Evolutionary conservation across 2,888 invertebrate species (phyloP), one percentile per base, ranked within the genome.

Genomic region (Netelia inedita): DNA sequence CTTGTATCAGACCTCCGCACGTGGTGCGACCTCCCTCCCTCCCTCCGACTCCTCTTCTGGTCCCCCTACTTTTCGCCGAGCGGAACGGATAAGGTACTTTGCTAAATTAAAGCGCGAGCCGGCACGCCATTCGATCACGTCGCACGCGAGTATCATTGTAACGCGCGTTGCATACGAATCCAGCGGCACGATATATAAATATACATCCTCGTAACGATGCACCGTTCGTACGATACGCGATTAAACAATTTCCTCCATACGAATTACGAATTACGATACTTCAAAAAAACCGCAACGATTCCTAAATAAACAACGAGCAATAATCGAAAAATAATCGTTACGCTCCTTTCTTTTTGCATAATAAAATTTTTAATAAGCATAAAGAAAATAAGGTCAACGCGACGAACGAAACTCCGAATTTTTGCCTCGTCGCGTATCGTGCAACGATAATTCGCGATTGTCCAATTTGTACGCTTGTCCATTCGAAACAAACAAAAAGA

Each of bases 41-140:
- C 69, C 14, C 61, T 65, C 41, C 55, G n/a, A n/a, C 46, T 57
- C 57, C 23, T 14, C 68, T 16, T 21, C n/a, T 50, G 61, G 35
- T 57, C 71, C 71, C 28, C 28, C 28, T 74, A 80, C 80, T 83
- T 81, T 82, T 83, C 84, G 79, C 82, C 79, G 76, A 82, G 84
- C 88, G 90, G 87, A 91, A 91, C 89, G 88, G 86, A 89, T 88
- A 82, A 87, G 89, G 89, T 87, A 91, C 90, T 91, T 89, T 89
- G 89, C 88, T 90, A 89, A 91, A 91, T 91, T 91, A 90, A 91
- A 91, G 90, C 88, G 89, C 87, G 87, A 88, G 65, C 87, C 86
- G 86, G 83, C 90, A 90, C 90, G 91, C 90, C 86, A 91, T 87
- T 87, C 86, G 83, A 82, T 75, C 81, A 82, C 78, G 75, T 79